Percentiles rank a stretch among this genome's conserved stretches.
Evolutionary conservation across 2,888 invertebrate species (phyloP).

Genomic region (Crossocerus cetratus): DNA sequence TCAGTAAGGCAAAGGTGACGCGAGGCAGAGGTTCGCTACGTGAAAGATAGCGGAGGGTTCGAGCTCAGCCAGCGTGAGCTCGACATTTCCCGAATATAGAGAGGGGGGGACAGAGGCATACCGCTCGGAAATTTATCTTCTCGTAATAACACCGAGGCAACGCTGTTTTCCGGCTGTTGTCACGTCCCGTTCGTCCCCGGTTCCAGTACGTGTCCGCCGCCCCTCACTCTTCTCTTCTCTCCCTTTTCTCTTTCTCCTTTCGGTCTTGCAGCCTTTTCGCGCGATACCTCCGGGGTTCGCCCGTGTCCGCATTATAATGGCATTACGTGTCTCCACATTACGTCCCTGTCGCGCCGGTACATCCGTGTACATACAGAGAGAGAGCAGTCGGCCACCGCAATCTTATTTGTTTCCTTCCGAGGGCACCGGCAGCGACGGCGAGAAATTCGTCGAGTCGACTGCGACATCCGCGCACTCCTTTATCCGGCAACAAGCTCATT

Average conservation of each 20-base stretch:
- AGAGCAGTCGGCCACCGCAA: slow-evolving; percentile 5
- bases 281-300: slow-evolving; percentile 62
- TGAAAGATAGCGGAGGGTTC: slow-evolving; percentile 27
- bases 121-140: slow-evolving; percentile 65
- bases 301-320: slow-evolving; percentile 73
- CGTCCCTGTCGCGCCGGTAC: slow-evolving; percentile 52
- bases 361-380: no score
- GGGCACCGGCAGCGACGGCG: neutral
- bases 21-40: slow-evolving; percentile 25
- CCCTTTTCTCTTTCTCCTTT: slow-evolving; percentile 28
- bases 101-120: slow-evolving; percentile 48
- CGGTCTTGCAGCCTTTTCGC: slow-evolving; percentile 21
- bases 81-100: slow-evolving; percentile 52
- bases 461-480: no score
- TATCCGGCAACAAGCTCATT: no score
- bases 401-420: slow-evolving; percentile 58
- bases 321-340: slow-evolving; percentile 73
- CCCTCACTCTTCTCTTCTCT: slow-evolving; percentile 43
- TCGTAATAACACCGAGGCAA: slow-evolving; percentile 62
- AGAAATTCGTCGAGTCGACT: neutral
- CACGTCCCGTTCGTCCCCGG: slow-evolving; percentile 62
- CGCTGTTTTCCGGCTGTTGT: slow-evolving; percentile 66
- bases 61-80: neutral
- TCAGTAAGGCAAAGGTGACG: slow-evolving; percentile 7
- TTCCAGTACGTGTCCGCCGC: slow-evolving; percentile 51